Evolutionary conservation across 2,113 vertebrate species (phyloP), one percentile per base, ranked within the genome.

Genomic region (Sinocyclocheilus rhinocerous): DNA sequence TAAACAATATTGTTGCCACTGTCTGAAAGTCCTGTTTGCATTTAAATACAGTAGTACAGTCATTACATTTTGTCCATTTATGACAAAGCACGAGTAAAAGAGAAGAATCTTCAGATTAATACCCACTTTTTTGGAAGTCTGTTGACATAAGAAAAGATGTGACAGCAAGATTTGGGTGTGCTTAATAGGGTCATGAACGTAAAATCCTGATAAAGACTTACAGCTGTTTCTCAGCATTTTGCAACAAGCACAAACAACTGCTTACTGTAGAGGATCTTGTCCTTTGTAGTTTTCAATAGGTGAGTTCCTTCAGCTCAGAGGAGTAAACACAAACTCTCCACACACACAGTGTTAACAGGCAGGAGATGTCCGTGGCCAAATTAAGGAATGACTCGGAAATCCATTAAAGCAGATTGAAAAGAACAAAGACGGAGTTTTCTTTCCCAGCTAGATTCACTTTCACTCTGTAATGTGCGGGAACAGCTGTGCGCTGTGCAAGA

Each of bases 381-480:
- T 88, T 86, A 90, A 91, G 89, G 63, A 65, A 73, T 73, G 86
- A 65, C 88, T 85, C 82, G 85, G 81, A 90, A 90, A 91, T 91
- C 87, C 87, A 86, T 92, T 90, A 86, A 87, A 83, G 55, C 70
- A 86, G 86, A 84, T 73, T 90, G 89, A 65, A 63, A 88, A 91
- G 89, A 93, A 92, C 85, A 90, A 92, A 91, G 89, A 59, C 88
- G 70, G 65, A 70, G 67, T 75, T 79, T 85, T 81, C 82, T 91
- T 94, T 93, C 92, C 90, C 93, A 93, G 93, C 57, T 92, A 91
- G 88, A 92, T 92, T 89, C 48, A 81, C 89, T 93, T 93, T 94
- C 93, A 92, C 87, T 75, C 83, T 70, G 84, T 93, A 92, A 93
- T 89, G 86, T 86, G 70, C 86, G 77, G 84, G 81, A 93, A 91